phyloP scores from a whole-genome alignment of 1,140 invertebrate genomes.

The Tribolium madens region DNA sequence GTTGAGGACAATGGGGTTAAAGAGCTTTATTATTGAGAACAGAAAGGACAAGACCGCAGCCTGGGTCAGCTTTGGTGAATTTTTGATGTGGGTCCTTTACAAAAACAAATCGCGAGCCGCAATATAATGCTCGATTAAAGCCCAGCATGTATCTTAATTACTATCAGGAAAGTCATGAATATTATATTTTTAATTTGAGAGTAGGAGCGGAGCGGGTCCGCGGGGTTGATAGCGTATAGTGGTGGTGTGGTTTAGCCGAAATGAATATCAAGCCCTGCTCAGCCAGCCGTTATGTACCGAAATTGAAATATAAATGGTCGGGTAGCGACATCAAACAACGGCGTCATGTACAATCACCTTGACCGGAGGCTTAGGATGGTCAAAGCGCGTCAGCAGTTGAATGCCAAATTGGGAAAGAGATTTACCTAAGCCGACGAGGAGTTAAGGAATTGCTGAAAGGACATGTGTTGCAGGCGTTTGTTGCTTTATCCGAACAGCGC shows the following conservation, averaged over 20 bases:
- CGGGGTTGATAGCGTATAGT: slow-evolving; percentile 2
- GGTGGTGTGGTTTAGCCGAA: slow-evolving; percentile 36
- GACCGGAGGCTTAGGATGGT: slow-evolving; percentile 14
- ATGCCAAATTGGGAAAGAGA: slow-evolving; percentile 50
- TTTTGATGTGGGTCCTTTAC: slow-evolving; percentile 2
- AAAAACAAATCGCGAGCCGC: slow-evolving; percentile 20
- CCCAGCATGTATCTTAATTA: slow-evolving; percentile 49
- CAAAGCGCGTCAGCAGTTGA: slow-evolving; percentile 43
- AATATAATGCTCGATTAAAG: slow-evolving; percentile 47
- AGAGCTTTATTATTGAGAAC: not conserved
- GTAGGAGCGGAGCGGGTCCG: not conserved
- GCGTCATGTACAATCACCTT: slow-evolving; percentile 46
- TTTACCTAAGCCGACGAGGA: slow-evolving; percentile 44
- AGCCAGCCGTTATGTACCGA: slow-evolving; percentile 37
- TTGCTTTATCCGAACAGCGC: slow-evolving; percentile 28
- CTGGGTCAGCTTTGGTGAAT: slow-evolving; percentile 15
- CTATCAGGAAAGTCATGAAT: slow-evolving; percentile 48
- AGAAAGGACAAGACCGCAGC: not conserved
- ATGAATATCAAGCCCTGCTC: slow-evolving; percentile 44
- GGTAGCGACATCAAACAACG: slow-evolving; percentile 47
- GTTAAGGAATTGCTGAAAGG: slow-evolving; percentile 26
- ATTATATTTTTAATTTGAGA: slow-evolving; percentile 49
- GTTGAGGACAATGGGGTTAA: not conserved
- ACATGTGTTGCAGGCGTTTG: slow-evolving; percentile 33
- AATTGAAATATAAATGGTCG: slow-evolving; percentile 51